Percentiles rank a stretch among this genome's conserved stretches.
Conservation (phyloP, 1,140 invertebrate genomes). For the Bilobella aurantiaca region DNA sequence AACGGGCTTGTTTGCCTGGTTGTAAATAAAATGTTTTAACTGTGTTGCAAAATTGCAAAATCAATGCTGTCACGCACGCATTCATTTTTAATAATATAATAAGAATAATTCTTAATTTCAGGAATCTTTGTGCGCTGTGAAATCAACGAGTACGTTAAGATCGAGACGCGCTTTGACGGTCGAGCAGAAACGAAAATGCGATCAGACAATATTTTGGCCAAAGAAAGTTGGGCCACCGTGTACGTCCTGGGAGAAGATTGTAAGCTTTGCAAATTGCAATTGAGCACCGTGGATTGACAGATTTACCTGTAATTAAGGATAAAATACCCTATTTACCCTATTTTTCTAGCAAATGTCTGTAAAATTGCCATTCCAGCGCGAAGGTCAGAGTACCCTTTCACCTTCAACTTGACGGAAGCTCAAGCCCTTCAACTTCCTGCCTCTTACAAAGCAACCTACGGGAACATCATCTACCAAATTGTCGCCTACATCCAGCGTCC, state of each 20-base stretch:
- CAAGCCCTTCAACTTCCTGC: background rate
- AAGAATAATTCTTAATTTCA: background rate
- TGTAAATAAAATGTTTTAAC: too few species aligned
- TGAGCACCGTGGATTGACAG: too few species aligned
- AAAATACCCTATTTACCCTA: background rate
- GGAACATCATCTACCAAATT: background rate
- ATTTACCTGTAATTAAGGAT: background rate
- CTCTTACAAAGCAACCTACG: background rate
- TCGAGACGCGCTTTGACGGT: background rate
- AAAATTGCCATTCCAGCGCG: background rate
- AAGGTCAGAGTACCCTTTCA: background rate
- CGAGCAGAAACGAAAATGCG: background rate
- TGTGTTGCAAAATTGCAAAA: too few species aligned
- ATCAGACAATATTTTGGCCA: background rate
- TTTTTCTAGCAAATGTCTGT: background rate
- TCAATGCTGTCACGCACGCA: too few species aligned
- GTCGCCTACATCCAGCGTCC: background rate
- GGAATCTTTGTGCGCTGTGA: constrained; percentile 1
- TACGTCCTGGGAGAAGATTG: background rate
- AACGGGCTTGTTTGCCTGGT: too few species aligned
- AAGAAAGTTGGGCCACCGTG: background rate
- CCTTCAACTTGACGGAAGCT: background rate
- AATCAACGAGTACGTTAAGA: background rate
- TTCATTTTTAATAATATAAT: too few species aligned
- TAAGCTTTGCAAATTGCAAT: too few species aligned